A percentile compares a stretch with the other conserved stretches of the same genome.
Conservation (phyloP, 2,888 invertebrate species). For the Shargacucullia verbasci region DNA sequence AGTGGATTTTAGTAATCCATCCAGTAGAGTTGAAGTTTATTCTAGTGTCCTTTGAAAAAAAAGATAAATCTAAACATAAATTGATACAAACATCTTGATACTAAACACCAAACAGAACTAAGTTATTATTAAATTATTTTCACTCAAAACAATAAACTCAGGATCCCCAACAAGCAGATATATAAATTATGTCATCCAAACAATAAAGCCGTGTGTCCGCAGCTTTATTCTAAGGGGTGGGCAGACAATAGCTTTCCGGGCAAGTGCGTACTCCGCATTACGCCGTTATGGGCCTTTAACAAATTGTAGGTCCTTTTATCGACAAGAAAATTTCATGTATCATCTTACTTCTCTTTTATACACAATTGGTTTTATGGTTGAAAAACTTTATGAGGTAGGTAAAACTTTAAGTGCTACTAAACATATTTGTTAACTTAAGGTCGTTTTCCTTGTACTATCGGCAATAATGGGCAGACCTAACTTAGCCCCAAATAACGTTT, state of each 20-base stretch:
- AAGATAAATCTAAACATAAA: no score
- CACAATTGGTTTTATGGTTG: slow-evolving; percentile 51
- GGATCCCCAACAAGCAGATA: slow-evolving; percentile 40
- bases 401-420: slow-evolving; percentile 22
- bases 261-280: slow-evolving; percentile 60
- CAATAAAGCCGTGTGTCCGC: slow-evolving; percentile 58
- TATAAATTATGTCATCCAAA: slow-evolving; percentile 59
- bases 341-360: slow-evolving; percentile 47
- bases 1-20: no score
- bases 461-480: no score
- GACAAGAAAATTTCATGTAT: slow-evolving; percentile 58
- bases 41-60: no score
- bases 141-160: slow-evolving; percentile 31
- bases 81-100: no score
- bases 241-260: slow-evolving; percentile 67
- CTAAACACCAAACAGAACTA: slow-evolving; percentile 20
- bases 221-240: slow-evolving; percentile 58
- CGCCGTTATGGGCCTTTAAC: slow-evolving; percentile 58
- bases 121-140: slow-evolving; percentile 35
- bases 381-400: slow-evolving; percentile 26
- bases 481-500: no score
- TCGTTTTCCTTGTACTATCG: background rate
- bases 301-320: slow-evolving; percentile 64
- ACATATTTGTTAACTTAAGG: slow-evolving; percentile 12
- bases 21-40: no score